phyloP scores from a whole-genome alignment of 1,140 invertebrate species.

The Drosophila saltans region DNA sequence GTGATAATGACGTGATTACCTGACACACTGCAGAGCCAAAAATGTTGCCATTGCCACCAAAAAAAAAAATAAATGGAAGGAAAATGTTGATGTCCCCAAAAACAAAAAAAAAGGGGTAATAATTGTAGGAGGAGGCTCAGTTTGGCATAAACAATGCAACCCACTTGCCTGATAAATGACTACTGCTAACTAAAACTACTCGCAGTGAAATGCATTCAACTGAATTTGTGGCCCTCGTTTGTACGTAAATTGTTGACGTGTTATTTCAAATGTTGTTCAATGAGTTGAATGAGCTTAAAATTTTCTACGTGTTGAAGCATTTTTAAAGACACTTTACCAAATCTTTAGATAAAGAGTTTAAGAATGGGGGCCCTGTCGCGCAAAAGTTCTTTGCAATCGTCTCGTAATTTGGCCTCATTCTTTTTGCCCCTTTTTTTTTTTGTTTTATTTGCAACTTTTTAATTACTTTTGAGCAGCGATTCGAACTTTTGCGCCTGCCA shows the following conservation, averaged over 20 bases:
- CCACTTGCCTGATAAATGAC: neutral
- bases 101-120: neutral
- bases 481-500: conserved; percentile 68
- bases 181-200: neutral
- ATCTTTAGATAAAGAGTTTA: conserved; percentile 8
- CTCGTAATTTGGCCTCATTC: conserved; percentile 70
- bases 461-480: conserved; percentile 80
- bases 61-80: neutral
- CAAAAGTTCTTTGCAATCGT: conserved; percentile 56
- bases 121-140: neutral
- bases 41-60: conserved; percentile 17
- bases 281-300: neutral
- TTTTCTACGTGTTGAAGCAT: too few species aligned
- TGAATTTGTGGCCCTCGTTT: neutral
- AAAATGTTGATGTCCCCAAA: neutral
- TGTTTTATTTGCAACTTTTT: conserved; percentile 70
- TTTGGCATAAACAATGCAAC: neutral
- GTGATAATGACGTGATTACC: conserved; percentile 83
- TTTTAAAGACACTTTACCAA: neutral
- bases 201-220: neutral
- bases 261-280: too few species aligned
- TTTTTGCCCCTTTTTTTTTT: conserved; percentile 24
- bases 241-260: neutral
- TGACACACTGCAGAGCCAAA: conserved; percentile 45
- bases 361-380: conserved; percentile 1